Evolutionary conservation across 2,113 vertebrate species (phyloP), one percentile per base, ranked within the genome.

Genomic region (Dascyllus trimaculatus): DNA sequence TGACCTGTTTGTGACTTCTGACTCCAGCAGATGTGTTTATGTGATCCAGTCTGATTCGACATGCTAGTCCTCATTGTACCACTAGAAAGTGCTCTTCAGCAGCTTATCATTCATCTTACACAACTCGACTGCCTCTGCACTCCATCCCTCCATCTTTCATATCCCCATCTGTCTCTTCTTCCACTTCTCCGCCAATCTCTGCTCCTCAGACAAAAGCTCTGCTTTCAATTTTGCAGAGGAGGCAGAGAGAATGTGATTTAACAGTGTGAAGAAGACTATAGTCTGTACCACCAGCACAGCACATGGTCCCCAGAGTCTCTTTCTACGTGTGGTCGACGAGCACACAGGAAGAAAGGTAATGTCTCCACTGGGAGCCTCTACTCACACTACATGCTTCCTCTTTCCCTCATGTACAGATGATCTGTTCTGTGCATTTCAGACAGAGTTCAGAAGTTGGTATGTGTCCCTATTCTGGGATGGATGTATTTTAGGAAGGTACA

Each of bases 61-160:
- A 65, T 92, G 95, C 76, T 89, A 86, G 94, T 92, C 81, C 89
- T 79, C 84, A 62, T 83, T 60, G 3, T 78, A 84, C 95, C 95
- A 92, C 96, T 96, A 96, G 95, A 90, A 94, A 93, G 95, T 95
- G 95, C 94, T 96, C 95, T 96, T 96, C 93, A 95, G 94, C 88
- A 96, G 95, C 78, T 94, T 95, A 95, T 95, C 75, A 56, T 51
- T 84, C 35, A 69, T 66, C 17, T 43, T 45, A 7, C 59, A 54
- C 54, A 38, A 43, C 1, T 35, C 51, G 29, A 29, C 13, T 35
- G 38, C 74, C 53, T 51, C 4, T 43, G 26, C 32, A 9, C 49
- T 29, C 35, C 38, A 24, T 79, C 67, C 29, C 11, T 19, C 57
- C 0, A 1, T 61, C 64, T 65, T 59, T 82, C 78, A 71, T 6